Conservation (phyloP, 1,140 invertebrate species). For the Cyrtorhinus lividipennis region DNA sequence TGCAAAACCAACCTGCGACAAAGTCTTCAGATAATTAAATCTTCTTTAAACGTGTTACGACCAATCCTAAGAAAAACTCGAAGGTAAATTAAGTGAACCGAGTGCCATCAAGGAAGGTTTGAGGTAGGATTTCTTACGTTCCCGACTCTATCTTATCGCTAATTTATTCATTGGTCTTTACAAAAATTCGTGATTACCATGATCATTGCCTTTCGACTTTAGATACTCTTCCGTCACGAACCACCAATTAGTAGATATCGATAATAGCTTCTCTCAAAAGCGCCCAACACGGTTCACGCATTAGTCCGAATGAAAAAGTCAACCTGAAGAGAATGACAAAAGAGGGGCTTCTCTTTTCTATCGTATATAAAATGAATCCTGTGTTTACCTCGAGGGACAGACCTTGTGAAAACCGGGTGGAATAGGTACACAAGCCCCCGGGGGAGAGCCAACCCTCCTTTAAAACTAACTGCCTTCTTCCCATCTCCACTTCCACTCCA, state of each 20-base stretch:
- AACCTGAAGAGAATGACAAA: not conserved
- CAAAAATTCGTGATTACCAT: not conserved
- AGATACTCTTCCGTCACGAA: not conserved
- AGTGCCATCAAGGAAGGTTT: too few species aligned
- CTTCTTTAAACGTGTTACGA: too few species aligned
- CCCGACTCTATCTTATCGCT: not conserved
- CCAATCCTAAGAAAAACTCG: too few species aligned
- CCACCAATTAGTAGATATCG: not conserved
- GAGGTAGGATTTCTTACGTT: too few species aligned
- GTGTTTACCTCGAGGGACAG: constrained; percentile 6
- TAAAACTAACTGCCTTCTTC: not conserved
- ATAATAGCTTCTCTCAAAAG: not conserved
- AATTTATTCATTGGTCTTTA: not conserved
- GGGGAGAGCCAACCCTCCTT: not conserved
- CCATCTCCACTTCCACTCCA: not conserved
- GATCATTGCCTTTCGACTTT: not conserved
- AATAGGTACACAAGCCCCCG: constrained; percentile 1
- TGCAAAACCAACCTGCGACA: too few species aligned
- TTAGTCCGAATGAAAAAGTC: not conserved
- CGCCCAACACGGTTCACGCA: not conserved
- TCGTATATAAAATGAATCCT: constrained; percentile 3
- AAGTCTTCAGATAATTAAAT: too few species aligned
- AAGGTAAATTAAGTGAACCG: not conserved
- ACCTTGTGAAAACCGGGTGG: not conserved
- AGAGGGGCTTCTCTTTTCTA: not conserved